Base-by-base conservation (phyloP, 2,888 invertebrate genomes). In the Bembecia ichneumoniformis region DNA sequence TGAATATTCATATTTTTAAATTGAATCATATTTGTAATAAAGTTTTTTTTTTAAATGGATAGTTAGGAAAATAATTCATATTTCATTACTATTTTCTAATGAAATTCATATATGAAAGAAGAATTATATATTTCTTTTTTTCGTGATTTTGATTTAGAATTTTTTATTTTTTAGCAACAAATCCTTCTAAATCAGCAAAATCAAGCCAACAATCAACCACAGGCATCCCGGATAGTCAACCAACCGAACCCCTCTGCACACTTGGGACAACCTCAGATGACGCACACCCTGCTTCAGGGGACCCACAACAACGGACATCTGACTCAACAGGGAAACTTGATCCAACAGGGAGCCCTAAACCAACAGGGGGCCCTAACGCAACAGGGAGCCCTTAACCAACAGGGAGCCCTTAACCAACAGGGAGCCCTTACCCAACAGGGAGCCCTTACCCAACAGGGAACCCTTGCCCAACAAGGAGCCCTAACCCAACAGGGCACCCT, bases 201-300 rank as follows among this genome's bases (percentile, higher is more conserved):
- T 48, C 71, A 70, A 54, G 47, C 63, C 0, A 73, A 69, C 47
- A 47, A 55, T 4, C 70, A 68, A 47, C 47, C 48, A 13, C 15
- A 28, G 9, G 44, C 75, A 1, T 65, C 81, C 5, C 74, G 86
- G 40, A 74, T 86, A 48, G 79, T 84, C 48, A 86, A 84, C 10
- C 86, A 84, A 58, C 87, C 87, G 40, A 84, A 84, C 11, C 82
- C 84, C 54, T 80, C 84, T 3, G 77, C 82, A 1, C 82, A 82
- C 59, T 73, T 64, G 51, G 43, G 77, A 50, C 44, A 44, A 17
- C 17, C 44, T 15, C 44, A 44, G 16, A 2, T 44, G 44, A 2
- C 44, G 11, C 44, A 44, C 11, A 2, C 15, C 10, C 9, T 17
- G 11, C 11, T 44, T 15, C 44, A 44, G 15, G 17, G 16, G 15